These are phyloP conservation scores for Alloscopus bannaensis DNA, from an alignment of 2,888 invertebrate species.

Conservation along the genomic window DNA sequence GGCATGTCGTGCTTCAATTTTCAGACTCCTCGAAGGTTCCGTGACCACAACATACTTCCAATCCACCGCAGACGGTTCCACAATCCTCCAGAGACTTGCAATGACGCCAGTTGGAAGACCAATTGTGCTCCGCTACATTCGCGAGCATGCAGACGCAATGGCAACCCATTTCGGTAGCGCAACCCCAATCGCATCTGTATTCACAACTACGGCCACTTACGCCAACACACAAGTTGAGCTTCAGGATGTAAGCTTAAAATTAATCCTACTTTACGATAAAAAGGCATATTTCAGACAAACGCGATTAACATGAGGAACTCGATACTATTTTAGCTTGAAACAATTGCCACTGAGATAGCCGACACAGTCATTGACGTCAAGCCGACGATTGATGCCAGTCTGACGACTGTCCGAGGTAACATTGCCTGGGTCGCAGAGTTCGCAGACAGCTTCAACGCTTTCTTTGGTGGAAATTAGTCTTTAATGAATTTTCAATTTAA, in stretches of 20 bases:
- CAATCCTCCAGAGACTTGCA: slow-evolving; percentile 52
- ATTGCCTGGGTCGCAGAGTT: slow-evolving; percentile 63
- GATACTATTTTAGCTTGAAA: slow-evolving; percentile 49
- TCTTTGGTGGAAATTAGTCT: slow-evolving; percentile 6
- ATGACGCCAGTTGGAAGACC: slow-evolving; percentile 49
- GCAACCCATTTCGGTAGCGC: slow-evolving; percentile 9
- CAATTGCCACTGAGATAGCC: slow-evolving; percentile 23
- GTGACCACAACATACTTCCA: slow-evolving; percentile 27
- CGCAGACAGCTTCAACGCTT: slow-evolving; percentile 21
- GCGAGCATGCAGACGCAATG: slow-evolving; percentile 44
- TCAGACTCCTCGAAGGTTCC: slow-evolving; percentile 56
- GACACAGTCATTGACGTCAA: slow-evolving; percentile 11
- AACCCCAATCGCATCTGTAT: slow-evolving; percentile 22
- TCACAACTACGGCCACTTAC: slow-evolving; percentile 43
- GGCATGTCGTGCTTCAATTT: background rate
- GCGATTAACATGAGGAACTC: no score
- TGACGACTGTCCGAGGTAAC: slow-evolving; percentile 48
- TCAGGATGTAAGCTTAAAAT: slow-evolving; percentile 33
- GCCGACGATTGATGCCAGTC: slow-evolving; percentile 17
- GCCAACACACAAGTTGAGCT: slow-evolving; percentile 44
- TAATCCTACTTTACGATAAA: background rate
- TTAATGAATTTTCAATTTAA: background rate
- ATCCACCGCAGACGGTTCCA: background rate
- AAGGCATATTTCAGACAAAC: no score
- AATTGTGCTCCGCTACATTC: slow-evolving; percentile 35